Conservation (phyloP, 2,113 vertebrate species). For the Dromas ardeola region DNA sequence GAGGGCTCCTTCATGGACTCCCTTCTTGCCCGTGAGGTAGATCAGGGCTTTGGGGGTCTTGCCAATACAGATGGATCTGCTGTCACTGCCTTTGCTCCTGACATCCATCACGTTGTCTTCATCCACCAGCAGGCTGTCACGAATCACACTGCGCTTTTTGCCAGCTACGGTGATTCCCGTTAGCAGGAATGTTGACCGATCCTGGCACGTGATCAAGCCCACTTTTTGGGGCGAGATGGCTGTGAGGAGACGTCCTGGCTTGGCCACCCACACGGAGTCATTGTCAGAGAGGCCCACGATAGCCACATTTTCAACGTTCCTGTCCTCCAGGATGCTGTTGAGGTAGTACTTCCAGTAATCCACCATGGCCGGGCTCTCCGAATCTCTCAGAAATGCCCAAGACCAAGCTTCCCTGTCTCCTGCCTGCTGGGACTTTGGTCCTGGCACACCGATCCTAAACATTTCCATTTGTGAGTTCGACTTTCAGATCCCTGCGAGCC, state of each 20-base stretch:
- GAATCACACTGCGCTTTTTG: conserved; percentile 61
- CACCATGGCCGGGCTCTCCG: not conserved
- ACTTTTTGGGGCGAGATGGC: conserved; percentile 63
- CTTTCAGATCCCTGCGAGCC: not conserved
- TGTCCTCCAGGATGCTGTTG: conserved; percentile 60
- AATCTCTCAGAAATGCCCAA: not conserved
- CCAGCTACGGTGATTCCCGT: conserved; percentile 35
- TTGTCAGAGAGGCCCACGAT: conserved; percentile 52
- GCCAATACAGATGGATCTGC: conserved; percentile 55
- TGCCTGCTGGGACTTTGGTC: not conserved
- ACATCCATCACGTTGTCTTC: conserved; percentile 44
- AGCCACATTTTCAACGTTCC: conserved; percentile 60
- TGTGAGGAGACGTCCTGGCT: conserved; percentile 58
- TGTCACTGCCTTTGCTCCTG: conserved; percentile 56
- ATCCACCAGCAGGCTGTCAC: conserved; percentile 54
- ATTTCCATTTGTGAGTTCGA: not conserved
- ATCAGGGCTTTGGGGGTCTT: conserved; percentile 52
- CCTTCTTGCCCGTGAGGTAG: conserved; percentile 62
- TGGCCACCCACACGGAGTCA: conserved; percentile 24
- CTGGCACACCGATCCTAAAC: not conserved
- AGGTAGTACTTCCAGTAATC: conserved; percentile 63
- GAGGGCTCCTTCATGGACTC: conserved; percentile 61
- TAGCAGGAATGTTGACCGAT: conserved; percentile 39
- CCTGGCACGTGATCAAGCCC: conserved; percentile 47
- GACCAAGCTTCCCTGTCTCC: not conserved